Evolutionary conservation across 2,113 vertebrate genomes (phyloP).

Genomic region (Ctenodactylus gundi): DNA sequence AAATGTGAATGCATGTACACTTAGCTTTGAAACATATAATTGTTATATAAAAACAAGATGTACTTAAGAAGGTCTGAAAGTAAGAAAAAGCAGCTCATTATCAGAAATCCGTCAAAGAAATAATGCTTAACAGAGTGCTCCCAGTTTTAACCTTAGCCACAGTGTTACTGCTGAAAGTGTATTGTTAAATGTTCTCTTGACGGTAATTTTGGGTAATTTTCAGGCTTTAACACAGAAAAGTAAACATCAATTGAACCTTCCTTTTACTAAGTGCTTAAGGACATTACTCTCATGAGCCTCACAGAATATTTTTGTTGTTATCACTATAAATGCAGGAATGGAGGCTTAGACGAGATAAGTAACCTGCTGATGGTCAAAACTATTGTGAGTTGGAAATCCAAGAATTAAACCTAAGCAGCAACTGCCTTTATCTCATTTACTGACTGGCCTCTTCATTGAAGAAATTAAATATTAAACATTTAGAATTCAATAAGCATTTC

Average conservation of each 20-base stretch:
- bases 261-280: not conserved
- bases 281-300: not conserved
- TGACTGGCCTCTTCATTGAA: not conserved
- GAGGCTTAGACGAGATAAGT: not conserved
- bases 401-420: conserved; percentile 6
- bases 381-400: not conserved
- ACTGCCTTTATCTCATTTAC: not conserved
- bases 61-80: not conserved
- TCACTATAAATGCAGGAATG: not conserved
- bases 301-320: not conserved
- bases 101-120: not conserved
- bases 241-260: not conserved
- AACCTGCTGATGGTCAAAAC: not conserved
- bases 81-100: not conserved
- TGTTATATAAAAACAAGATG: not conserved
- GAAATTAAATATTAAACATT: conserved; percentile 34
- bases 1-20: not conserved
- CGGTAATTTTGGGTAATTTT: not conserved
- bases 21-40: not conserved
- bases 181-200: not conserved
- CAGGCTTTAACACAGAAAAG: not conserved
- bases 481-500: not conserved
- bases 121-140: not conserved
- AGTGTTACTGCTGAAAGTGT: too few relatives aligned
- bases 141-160: not conserved